These are phyloP conservation scores for Tridacna crocea DNA, from an alignment of 2,888 invertebrate species.

Conservation along the genomic window DNA sequence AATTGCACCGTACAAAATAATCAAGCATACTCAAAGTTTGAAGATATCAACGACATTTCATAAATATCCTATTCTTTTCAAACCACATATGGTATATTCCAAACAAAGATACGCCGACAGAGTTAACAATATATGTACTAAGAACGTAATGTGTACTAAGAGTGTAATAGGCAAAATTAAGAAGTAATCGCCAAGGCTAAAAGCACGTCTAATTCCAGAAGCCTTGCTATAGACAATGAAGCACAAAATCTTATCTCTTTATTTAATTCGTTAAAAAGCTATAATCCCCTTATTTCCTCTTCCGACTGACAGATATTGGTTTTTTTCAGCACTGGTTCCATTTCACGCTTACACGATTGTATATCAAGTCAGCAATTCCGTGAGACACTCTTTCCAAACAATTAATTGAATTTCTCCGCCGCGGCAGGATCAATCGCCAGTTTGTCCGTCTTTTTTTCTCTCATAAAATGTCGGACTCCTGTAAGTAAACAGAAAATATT, in stretches of 20 bases:
- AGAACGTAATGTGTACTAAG: too few relatives aligned
- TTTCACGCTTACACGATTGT: conserved; percentile 16
- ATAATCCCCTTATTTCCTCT: conserved; percentile 23
- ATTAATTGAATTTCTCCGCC: conserved; percentile 20
- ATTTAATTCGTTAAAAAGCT: conserved; percentile 29
- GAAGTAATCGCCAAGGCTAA: neutral
- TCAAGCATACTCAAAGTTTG: too few relatives aligned
- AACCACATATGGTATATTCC: too few relatives aligned
- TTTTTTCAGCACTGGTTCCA: conserved; percentile 7
- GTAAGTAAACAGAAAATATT: conserved; percentile 24
- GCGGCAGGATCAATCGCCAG: conserved; percentile 20
- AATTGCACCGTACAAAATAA: too few relatives aligned
- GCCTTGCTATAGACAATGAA: neutral
- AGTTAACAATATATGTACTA: too few relatives aligned
- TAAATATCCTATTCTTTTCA: too few relatives aligned
- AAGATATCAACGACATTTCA: too few relatives aligned
- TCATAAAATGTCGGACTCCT: conserved; percentile 12
- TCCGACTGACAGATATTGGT: conserved; percentile 23
- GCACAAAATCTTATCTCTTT: conserved; percentile 20
- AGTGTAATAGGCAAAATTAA: neutral
- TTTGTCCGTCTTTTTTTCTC: neutral
- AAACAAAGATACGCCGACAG: too few relatives aligned
- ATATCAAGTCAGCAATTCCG: conserved; percentile 2
- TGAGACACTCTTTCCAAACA: conserved; percentile 22
- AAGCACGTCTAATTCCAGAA: neutral